Evolutionary conservation across 1,140 invertebrate genomes (phyloP), one percentile per base, ranked within the genome.

Genomic region (Gryon sp.): DNA sequence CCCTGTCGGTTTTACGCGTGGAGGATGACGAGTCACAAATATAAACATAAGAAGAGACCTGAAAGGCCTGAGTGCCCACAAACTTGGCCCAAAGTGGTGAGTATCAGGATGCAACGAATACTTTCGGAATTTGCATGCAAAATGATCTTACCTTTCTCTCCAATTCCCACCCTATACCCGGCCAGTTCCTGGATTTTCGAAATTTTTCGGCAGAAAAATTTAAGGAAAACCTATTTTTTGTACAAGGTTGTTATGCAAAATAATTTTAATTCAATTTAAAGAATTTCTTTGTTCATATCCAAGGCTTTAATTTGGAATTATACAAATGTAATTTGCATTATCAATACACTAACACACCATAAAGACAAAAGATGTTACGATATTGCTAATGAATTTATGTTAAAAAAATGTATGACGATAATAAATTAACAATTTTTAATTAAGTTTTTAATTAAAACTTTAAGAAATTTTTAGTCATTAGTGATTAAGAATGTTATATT

Each of bases 1-100:
- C 75, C 75, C 62, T 72, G 75, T 72, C 75, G 75, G 53, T 77
- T 77, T 77, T 77, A 77, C 62, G 75, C 75, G 75, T 72, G 75
- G 75, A 72, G 75, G 75, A 77, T 77, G 62, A 77, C 75, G 60
- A 77, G 75, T 77, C 75, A 77, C 66, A 77, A 77, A 77, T 72
- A 77, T 77, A 73, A 70, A 68, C 62, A 73, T 63, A 73, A 77
- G 62, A 77, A 68, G 66, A 77, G 75, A 72, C 60, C 75, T 53
- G 75, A 77, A 12, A 72, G 68, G 62, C 48, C 53, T 19, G 68
- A 63, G 46, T 70, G 32, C 66, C 74, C 74, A 32, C 59, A 55
- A 65, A 24, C 20, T 60, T 74, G 69, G 59, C 66, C 52, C 22
- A 57, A 59, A 70, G n/a, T 70, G 74, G 74, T 76, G 65, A 77